A percentile compares a stretch with the other conserved stretches of the same genome.
These are phyloP conservation scores for Dendropsophus ebraccatus DNA, from an alignment of 2,113 vertebrate genomes.

Conservation along the genomic window DNA sequence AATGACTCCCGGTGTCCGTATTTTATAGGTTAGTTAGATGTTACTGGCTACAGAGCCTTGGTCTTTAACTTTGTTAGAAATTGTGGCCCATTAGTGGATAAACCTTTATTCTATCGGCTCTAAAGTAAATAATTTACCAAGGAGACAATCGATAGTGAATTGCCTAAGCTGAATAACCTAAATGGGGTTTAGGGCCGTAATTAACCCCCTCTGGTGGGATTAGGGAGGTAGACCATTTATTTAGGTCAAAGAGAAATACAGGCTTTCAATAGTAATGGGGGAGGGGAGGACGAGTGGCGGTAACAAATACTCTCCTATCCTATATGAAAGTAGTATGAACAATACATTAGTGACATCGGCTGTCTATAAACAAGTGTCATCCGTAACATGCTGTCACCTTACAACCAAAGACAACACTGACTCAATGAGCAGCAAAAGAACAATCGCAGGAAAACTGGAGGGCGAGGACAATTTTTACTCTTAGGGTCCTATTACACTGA, in stretches of 20 bases:
- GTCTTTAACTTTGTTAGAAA: neutral
- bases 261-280: slow-evolving; percentile 72
- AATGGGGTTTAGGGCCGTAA: slow-evolving; percentile 75
- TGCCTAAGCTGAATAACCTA: slow-evolving; percentile 81
- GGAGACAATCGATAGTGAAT: slow-evolving; percentile 86
- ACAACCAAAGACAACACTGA: neutral
- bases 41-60: neutral
- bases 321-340: neutral
- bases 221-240: slow-evolving; percentile 79
- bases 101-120: slow-evolving; percentile 68
- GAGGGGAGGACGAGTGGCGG: slow-evolving; percentile 40
- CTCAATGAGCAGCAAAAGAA: no score
- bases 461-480: no score
- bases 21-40: neutral
- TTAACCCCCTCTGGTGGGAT: slow-evolving; percentile 76
- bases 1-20: neutral
- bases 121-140: slow-evolving; percentile 78
- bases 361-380: neutral
- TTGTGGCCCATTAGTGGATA: neutral
- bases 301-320: slow-evolving; percentile 56
- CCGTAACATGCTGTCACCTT: neutral
- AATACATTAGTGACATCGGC: slow-evolving; percentile 1
- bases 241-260: slow-evolving; percentile 83
- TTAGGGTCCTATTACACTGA: no score
- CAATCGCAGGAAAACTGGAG: no score